Conservation (phyloP, 2,797 vertebrate genomes). For the Cynopterus sphinx region DNA sequence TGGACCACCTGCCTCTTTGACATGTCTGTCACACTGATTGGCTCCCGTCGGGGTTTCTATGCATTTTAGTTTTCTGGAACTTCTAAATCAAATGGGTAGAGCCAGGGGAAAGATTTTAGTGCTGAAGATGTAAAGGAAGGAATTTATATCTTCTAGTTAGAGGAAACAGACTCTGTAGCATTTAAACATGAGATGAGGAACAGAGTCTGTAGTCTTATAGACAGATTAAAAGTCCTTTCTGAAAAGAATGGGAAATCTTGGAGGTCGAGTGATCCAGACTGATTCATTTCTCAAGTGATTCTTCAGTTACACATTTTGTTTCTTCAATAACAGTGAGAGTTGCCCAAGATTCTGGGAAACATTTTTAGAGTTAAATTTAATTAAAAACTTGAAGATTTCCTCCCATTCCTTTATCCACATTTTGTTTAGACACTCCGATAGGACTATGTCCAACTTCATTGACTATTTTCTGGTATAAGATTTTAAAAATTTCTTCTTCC, state of each 20-base stretch:
- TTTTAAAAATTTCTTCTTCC: neutral
- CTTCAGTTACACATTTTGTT: neutral
- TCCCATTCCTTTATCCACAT: neutral
- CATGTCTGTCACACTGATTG: neutral
- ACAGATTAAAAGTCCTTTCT: neutral
- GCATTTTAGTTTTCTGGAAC: neutral
- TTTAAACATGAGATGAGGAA: neutral
- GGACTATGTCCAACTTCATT: neutral
- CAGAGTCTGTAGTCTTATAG: neutral
- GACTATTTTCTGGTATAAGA: neutral
- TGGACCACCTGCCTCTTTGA: neutral
- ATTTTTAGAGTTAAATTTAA: neutral
- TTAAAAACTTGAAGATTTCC: neutral
- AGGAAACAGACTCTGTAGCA: neutral
- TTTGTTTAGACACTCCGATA: neutral
- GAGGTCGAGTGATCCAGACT: neutral
- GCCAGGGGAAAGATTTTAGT: neutral
- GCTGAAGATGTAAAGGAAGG: neutral
- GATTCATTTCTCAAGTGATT: neutral
- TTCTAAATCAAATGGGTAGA: neutral
- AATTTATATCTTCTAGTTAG: neutral
- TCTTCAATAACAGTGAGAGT: neutral
- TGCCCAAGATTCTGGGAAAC: neutral
- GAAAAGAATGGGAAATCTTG: neutral
- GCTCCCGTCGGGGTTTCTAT: neutral